Conservation (phyloP, 2,888 invertebrate genomes). For the Cremastinae sp. region DNA sequence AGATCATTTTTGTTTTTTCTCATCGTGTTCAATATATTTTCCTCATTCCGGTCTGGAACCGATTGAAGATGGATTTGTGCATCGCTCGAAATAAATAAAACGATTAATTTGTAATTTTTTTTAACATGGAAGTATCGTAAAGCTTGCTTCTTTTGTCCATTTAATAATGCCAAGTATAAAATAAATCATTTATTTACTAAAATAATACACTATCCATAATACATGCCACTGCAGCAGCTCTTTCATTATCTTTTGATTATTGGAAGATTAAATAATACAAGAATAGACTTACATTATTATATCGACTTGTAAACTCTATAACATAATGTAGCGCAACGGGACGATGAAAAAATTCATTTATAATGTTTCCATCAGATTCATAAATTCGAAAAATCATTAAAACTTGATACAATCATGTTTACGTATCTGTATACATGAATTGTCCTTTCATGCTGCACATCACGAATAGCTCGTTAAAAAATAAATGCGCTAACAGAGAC, state of each 20-base stretch:
- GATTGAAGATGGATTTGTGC: not conserved
- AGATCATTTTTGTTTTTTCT: not conserved
- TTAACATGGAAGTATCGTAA: not conserved
- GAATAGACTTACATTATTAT: slow-evolving; percentile 42
- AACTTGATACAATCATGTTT: slow-evolving; percentile 65
- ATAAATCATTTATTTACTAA: slow-evolving; percentile 76
- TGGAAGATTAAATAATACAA: slow-evolving; percentile 69
- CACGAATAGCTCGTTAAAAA: slow-evolving; percentile 49
- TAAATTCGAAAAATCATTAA: slow-evolving; percentile 40
- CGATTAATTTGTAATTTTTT: slow-evolving; percentile 8
- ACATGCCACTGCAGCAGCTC: slow-evolving; percentile 55
- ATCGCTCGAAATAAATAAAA: slow-evolving; percentile 7
- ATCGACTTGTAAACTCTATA: slow-evolving; percentile 50
- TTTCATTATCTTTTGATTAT: slow-evolving; percentile 64
- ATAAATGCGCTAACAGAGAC: slow-evolving; percentile 55
- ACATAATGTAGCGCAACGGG: slow-evolving; percentile 53
- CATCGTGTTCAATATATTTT: not conserved
- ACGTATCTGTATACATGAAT: slow-evolving; percentile 68
- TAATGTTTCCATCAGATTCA: slow-evolving; percentile 22
- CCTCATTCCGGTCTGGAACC: slow-evolving; percentile 3
- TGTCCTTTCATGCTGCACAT: slow-evolving; percentile 68
- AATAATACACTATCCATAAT: slow-evolving; percentile 72
- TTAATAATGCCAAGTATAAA: slow-evolving; percentile 66
- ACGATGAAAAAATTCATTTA: slow-evolving; percentile 47
- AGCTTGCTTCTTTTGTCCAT: not conserved